These are phyloP conservation scores for Caenorhabditis macrosperma DNA, from an alignment of 2,888 invertebrate species.

Conservation along the genomic window DNA sequence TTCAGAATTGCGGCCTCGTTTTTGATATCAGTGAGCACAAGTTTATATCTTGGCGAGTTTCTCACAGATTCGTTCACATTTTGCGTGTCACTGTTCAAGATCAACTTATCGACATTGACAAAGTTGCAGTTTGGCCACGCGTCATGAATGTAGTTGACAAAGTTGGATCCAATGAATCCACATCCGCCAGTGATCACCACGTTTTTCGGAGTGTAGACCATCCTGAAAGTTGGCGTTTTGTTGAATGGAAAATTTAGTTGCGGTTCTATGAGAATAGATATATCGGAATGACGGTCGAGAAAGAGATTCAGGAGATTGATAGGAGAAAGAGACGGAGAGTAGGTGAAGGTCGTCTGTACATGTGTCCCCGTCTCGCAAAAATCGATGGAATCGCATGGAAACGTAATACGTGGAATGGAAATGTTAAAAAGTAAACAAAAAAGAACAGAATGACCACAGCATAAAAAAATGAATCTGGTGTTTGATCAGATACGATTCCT, in stretches of 20 bases:
- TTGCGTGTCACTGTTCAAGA: conserved; percentile 77
- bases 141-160: conserved; percentile 74
- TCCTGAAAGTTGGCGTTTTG: conserved; percentile 7
- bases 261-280: background rate
- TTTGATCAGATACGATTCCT: conserved; percentile 6
- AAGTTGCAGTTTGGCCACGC: conserved; percentile 76
- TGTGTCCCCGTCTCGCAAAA: background rate
- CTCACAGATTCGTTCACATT: conserved; percentile 71
- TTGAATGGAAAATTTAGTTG: background rate
- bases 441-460: background rate
- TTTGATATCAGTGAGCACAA: conserved; percentile 76
- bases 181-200: conserved; percentile 79
- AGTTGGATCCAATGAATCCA: conserved; percentile 80
- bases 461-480: background rate
- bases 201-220: conserved; percentile 67
- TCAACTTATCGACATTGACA: conserved; percentile 78
- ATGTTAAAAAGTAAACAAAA: conserved; percentile 2
- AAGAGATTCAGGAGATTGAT: conserved; percentile 36
- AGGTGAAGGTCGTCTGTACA: conserved; percentile 48
- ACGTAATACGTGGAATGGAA: background rate
- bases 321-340: conserved; percentile 25
- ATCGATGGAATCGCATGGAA: background rate
- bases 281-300: background rate
- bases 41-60: conserved; percentile 72
- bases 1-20: conserved; percentile 71